Base-by-base conservation (phyloP, 2,113 vertebrate species). In the Sminthopsis crassicaudata region DNA sequence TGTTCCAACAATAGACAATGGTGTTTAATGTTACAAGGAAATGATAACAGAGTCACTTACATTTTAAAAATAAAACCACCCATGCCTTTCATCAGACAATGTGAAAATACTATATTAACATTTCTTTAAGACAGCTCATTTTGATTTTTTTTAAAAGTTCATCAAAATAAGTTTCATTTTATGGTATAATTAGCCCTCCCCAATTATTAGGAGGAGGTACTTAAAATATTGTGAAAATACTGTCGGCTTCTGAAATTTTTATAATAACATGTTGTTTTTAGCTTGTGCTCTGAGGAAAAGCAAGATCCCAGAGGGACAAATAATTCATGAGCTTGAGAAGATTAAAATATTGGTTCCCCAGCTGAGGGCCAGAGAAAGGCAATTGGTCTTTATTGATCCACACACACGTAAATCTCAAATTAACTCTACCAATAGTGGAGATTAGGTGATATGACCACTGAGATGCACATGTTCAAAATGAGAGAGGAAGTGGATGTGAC, bases 1-100 rank as follows among this genome's bases (percentile, higher is more conserved):
- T 55, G 51, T 89, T 92, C 42, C 89, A 90, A 93, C 89, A 91
- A 42, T 95, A 42, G 95, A 94, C 94, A 94, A 93, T 55, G 91
- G n/a, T 84, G 57, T 46, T 50, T 30, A 53, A 91, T 12, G n/a
- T 48, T 92, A 1, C 30, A 26, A 42, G 46, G 27, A 67, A 46
- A 60, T 89, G 50, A 95, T 26, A 91, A 60, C 53, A 3, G 52
- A 52, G n/a, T 95, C 67, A 84, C 19, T 84, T 42, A 84, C n/a
- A 84, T 84, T 84, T 84, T 84, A 8, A 84, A 84, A 84, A 42
- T 84, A 84, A 84, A 84, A 84, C 22, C 19, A 84, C 67, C 67
- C 42, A 19, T 84, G 67, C 36, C 36, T 84, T 84, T 7, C 19
- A 84, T 84, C n/a, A 84, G 19, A 84, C n/a, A 84, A 84, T 84